Evolutionary conservation across 2,888 invertebrate species (phyloP), one percentile per base, ranked within the genome.

Genomic region (Epinotia demarniana): DNA sequence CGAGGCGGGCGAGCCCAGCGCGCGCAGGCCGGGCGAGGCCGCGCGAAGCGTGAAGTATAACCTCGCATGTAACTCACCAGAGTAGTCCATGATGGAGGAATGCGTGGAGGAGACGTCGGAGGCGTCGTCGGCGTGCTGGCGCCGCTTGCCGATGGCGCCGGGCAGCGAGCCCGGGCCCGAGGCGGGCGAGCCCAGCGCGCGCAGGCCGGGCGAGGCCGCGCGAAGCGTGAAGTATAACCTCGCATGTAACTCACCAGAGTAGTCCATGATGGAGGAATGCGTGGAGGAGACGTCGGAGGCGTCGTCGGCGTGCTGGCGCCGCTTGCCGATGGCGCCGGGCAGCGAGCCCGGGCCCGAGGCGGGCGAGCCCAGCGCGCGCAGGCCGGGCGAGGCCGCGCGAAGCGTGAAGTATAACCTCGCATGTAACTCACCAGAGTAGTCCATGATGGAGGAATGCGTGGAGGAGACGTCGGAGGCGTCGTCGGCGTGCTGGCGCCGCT

Each of bases 21-120:
- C 23, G 23, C 23, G 23, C 23, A 27, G 23, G 23, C 23, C 23
- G 23, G 23, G 23, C 23, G 23, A 27, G 23, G 23, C 23, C 23
- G 23, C 23, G 23, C 23, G 23, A 27, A 27, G 23, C 23, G 23
- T 27, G 23, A 27, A 27, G 23, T 27, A 27, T 27, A 27, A 27
- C 23, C 23, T 27, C 23, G 12, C 18, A 33, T 12, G 23, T 6
- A 11, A 73, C 95, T 94, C 90, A 97, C 97, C 97, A 86, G 96
- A 97, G 91, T 97, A 97, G 90, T 97, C 97, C 96, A 97, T 96
- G 95, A 97, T 97, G 85, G 97, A 97, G 92, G 96, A 97, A 84
- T 96, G 96, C 79, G 97, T 97, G 84, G 97, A 97, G 86, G 97
- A 97, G 85, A 97, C 97, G 94, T 98, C 98, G 90, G 98, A 98